phyloP scores from a whole-genome alignment of 2,888 invertebrate genomes.

The Erebia aethiops region DNA sequence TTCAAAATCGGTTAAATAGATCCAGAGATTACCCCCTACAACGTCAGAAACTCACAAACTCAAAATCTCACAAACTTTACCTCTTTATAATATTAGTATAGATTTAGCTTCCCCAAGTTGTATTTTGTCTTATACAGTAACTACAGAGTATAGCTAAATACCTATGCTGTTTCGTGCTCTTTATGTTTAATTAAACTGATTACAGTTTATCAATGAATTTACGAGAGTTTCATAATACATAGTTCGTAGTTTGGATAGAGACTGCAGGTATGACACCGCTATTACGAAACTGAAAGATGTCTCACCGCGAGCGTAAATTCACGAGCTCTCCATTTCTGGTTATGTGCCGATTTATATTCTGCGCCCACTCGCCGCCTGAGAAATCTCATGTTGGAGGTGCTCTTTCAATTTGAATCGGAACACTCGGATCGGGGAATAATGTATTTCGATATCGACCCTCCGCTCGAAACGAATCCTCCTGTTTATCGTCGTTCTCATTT shows the following conservation, averaged over 20 bases:
- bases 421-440: constrained; percentile 83
- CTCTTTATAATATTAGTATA: no score
- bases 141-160: no score
- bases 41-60: no score
- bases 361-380: constrained; percentile 82
- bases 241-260: background rate
- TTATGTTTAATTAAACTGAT: no score
- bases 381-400: constrained; percentile 83
- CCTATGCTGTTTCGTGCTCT: no score
- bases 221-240: background rate
- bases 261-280: background rate
- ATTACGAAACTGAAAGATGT: constrained; percentile 45
- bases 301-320: constrained; percentile 76
- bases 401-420: constrained; percentile 84
- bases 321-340: constrained; percentile 80
- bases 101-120: no score
- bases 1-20: no score
- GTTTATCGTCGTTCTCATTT: constrained; percentile 82
- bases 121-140: no score
- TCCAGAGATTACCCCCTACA: no score
- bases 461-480: constrained; percentile 78
- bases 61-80: no score
- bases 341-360: constrained; percentile 83
- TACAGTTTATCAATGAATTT: no score
- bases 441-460: constrained; percentile 83